These are phyloP conservation scores for Poicephalus meyeri DNA, from an alignment of 2,113 vertebrate genomes.

Conservation along the genomic window DNA sequence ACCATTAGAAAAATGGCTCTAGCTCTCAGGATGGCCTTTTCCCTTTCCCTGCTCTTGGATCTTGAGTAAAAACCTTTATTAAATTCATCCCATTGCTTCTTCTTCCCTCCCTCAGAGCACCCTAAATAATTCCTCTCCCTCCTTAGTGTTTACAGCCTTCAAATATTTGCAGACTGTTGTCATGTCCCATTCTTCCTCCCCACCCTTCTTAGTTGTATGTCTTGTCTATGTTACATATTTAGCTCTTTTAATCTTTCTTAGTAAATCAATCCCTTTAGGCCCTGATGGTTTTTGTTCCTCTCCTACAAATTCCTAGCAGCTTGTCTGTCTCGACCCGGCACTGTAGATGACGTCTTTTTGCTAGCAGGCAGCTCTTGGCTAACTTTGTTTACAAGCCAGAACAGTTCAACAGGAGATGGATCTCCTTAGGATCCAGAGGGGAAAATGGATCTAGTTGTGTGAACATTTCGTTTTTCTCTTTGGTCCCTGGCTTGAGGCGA, in stretches of 20 bases:
- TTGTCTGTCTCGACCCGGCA: neutral
- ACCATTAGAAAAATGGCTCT: neutral
- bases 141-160: conserved; percentile 40
- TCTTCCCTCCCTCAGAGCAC: conserved; percentile 8
- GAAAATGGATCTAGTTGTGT: neutral
- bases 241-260: conserved; percentile 63
- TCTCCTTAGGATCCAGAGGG: neutral
- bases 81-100: neutral
- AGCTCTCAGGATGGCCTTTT: neutral
- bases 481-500: neutral
- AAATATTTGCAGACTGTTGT: conserved; percentile 61
- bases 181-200: conserved; percentile 49
- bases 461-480: neutral
- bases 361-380: neutral
- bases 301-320: conserved; percentile 45
- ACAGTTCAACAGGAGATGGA: neutral
- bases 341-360: conserved; percentile 2
- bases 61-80: neutral
- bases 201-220: conserved; percentile 54
- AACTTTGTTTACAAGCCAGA: neutral
- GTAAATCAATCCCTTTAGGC: conserved; percentile 58
- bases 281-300: neutral
- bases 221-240: conserved; percentile 53
- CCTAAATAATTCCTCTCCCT: conserved; percentile 49
- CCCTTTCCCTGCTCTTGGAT: neutral